Conservation (phyloP, 2,888 invertebrate genomes). For the Polymixis lichenea region DNA sequence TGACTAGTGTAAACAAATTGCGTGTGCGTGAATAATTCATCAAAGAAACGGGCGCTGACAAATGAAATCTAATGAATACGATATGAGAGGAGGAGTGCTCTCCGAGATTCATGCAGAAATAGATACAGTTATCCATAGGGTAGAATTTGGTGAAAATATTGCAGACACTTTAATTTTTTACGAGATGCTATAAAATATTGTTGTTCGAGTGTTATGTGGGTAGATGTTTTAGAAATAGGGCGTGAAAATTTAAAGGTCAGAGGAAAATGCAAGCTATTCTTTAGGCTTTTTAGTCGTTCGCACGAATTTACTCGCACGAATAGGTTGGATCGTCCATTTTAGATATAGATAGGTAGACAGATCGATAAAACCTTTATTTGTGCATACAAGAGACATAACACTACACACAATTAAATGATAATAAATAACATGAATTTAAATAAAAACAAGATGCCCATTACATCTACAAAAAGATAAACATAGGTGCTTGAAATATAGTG, state of each 20-base stretch:
- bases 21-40: conserved; percentile 87
- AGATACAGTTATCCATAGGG: conserved; percentile 65
- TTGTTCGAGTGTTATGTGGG: conserved; percentile 17
- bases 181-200: conserved; percentile 47
- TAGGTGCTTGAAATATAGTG: too few relatives aligned
- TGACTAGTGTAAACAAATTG: conserved; percentile 86
- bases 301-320: too few relatives aligned
- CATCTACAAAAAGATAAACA: too few relatives aligned
- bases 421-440: too few relatives aligned
- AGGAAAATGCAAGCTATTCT: background rate
- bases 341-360: too few relatives aligned
- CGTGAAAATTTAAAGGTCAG: background rate
- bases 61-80: conserved; percentile 89
- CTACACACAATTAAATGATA: too few relatives aligned
- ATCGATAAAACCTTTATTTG: too few relatives aligned
- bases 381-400: too few relatives aligned
- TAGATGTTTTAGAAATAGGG: background rate
- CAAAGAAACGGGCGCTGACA: conserved; percentile 86
- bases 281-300: background rate
- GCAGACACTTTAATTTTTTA: conserved; percentile 60
- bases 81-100: conserved; percentile 82
- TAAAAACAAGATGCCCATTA: too few relatives aligned
- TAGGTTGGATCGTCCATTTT: too few relatives aligned
- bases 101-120: conserved; percentile 76
- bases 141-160: conserved; percentile 63